Conservation (phyloP, 2,888 invertebrate species). For the Cephus pygmeus region DNA sequence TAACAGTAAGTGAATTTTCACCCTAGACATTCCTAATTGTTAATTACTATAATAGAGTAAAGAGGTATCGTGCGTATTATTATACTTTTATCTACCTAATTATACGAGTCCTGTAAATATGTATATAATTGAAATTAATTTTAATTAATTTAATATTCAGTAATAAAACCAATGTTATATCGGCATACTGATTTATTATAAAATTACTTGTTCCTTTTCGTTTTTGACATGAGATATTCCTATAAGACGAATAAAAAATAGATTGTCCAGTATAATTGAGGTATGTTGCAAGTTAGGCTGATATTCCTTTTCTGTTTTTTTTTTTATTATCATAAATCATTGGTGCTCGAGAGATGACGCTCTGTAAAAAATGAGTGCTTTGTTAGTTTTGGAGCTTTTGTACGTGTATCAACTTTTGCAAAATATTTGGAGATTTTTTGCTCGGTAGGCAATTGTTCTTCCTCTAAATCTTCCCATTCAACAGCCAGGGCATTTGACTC, state of each 20-base stretch:
- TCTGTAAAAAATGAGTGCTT: constrained; percentile 77
- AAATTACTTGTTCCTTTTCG: background rate
- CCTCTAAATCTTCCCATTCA: constrained; percentile 76
- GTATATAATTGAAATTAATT: constrained; percentile 47
- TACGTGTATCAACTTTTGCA: constrained; percentile 57
- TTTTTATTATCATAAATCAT: constrained; percentile 65
- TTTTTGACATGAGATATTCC: background rate
- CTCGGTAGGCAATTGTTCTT: constrained; percentile 64
- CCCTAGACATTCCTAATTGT: constrained; percentile 52
- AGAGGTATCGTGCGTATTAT: constrained; percentile 21
- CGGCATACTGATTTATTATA: background rate
- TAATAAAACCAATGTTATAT: constrained; percentile 27
- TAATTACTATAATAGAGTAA: constrained; percentile 33
- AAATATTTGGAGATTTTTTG: constrained; percentile 75
- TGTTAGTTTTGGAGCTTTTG: constrained; percentile 65
- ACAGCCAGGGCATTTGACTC: constrained; percentile 78
- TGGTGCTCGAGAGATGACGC: constrained; percentile 71
- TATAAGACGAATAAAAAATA: background rate
- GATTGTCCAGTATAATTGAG: background rate
- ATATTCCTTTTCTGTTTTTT: background rate
- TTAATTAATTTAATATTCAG: constrained; percentile 38
- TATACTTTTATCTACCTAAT: constrained; percentile 26
- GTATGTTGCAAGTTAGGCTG: background rate
- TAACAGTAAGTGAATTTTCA: constrained; percentile 24
- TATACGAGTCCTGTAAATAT: constrained; percentile 52